Evolutionary conservation across 2,113 vertebrate genomes (phyloP), one percentile per base, ranked within the genome.

Genomic region (Thamnaconus septentrionalis): DNA sequence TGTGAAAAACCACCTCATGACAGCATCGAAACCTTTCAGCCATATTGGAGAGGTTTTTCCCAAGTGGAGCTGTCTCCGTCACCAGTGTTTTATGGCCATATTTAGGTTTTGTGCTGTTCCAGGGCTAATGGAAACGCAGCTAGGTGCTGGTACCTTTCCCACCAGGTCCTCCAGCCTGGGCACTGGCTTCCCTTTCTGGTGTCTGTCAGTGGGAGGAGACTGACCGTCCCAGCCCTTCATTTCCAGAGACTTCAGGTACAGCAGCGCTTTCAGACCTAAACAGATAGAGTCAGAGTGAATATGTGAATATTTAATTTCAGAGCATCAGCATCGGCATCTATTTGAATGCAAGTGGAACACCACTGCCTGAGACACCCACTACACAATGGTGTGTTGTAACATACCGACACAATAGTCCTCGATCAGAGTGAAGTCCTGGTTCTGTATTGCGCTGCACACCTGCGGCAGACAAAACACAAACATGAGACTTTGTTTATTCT

Each of bases 381-480:
- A 31, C 18, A 31, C 0, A 54, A 50, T 11, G 48, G 48, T n/a
- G 11, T 39, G 42, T 0, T 12, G 18, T 31, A 31, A 73, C 82
- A 91, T 91, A 55, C 96, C 95, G 3, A 92, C 89, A 77, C 95
- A 96, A 78, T 97, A 97, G 79, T 98, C 96, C 71, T 96, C 93
- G 42, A 98, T 97, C 80, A 98, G 82, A 9, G 95, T 97, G 86
- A 98, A 96, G 84, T 98, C 97, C 88, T 98, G 96, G 86, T 98
- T 98, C 88, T 99, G 97, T 61, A 98, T 53, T 0, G 96, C 95
- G 69, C 97, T 98, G 85, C 97, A 96, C 8, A 98, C 93, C 96
- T 98, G 59, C 60, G 10, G 18, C 8, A 43, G 56, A 47, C 41
- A 79, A 6, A 7, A 7, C 39, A 62, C 9, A 9, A 51, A 45